Conservation (phyloP, 37 sponge, comb jelly and placozoan species). For the Oopsacas minuta region DNA sequence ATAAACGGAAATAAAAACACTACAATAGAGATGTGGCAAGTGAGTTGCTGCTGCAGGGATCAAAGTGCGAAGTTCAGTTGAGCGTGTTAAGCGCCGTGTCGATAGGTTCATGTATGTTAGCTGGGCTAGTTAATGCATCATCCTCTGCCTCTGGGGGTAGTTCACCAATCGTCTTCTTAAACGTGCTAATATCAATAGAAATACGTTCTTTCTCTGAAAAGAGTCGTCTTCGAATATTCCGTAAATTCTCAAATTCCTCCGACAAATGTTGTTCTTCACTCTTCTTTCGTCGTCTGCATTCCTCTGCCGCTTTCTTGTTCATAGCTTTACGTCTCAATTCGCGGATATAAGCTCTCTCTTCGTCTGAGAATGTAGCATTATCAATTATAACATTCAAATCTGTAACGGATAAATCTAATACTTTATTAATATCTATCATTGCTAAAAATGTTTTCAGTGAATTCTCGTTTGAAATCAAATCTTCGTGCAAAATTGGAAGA, state of each 20-base stretch:
- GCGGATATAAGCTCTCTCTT: not conserved
- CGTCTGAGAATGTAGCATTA: not conserved
- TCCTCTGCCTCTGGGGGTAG: not conserved
- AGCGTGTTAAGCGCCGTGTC: not conserved
- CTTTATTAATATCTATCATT: not conserved
- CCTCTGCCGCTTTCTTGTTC: slow-evolving; percentile 19
- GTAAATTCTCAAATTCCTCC: not conserved
- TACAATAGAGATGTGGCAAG: not conserved
- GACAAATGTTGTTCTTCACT: not conserved
- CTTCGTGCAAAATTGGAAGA: not conserved
- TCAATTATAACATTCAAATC: not conserved
- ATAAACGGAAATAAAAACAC: not conserved
- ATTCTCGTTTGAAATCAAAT: not conserved
- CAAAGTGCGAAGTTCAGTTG: slow-evolving; percentile 1
- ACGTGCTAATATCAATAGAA: not conserved
- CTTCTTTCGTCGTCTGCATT: not conserved
- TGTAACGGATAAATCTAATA: not conserved
- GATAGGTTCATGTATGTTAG: not conserved
- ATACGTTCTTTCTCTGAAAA: not conserved
- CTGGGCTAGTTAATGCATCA: not conserved
- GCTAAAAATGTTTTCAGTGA: not conserved
- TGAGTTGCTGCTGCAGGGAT: not conserved
- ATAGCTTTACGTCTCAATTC: not conserved
- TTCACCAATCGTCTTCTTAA: not conserved
- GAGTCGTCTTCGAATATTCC: not conserved